These are phyloP conservation scores for Spodoptera littoralis DNA, from an alignment of 2,888 invertebrate species.

Conservation along the genomic window DNA sequence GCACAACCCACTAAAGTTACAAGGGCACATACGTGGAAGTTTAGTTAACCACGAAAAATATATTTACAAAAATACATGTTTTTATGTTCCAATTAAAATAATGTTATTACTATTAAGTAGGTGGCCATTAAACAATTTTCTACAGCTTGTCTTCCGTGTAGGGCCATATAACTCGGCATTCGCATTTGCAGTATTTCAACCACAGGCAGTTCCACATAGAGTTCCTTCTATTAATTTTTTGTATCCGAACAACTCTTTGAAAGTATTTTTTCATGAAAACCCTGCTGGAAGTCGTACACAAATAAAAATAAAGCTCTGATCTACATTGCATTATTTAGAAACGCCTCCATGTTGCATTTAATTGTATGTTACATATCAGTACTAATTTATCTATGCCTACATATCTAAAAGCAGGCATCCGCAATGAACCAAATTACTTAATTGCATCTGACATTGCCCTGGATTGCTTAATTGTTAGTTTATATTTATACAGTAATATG, in stretches of 20 bases:
- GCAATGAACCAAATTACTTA: constrained; percentile 21
- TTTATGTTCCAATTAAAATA: background rate
- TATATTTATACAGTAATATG: background rate
- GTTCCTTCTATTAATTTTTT: no score
- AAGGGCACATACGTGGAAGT: constrained; percentile 39
- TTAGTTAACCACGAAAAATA: constrained; percentile 8
- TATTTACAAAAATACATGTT: background rate
- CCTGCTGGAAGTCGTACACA: no score
- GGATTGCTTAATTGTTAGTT: constrained; percentile 14
- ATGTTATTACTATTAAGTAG: background rate
- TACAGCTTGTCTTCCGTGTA: background rate
- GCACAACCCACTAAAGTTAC: constrained; percentile 21
- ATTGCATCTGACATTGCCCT: constrained; percentile 36
- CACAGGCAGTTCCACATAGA: no score
- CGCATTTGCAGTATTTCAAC: no score
- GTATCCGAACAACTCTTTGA: no score
- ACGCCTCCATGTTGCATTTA: background rate
- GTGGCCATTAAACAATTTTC: constrained; percentile 1
- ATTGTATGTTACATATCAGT: constrained; percentile 4
- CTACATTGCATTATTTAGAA: no score
- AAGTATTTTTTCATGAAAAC: no score
- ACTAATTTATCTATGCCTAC: constrained; percentile 9
- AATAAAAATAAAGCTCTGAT: no score
- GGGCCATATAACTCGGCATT: no score
- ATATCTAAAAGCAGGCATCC: constrained; percentile 26